Base-by-base conservation (phyloP, 1,140 invertebrate species). In the Zophobas morio region DNA sequence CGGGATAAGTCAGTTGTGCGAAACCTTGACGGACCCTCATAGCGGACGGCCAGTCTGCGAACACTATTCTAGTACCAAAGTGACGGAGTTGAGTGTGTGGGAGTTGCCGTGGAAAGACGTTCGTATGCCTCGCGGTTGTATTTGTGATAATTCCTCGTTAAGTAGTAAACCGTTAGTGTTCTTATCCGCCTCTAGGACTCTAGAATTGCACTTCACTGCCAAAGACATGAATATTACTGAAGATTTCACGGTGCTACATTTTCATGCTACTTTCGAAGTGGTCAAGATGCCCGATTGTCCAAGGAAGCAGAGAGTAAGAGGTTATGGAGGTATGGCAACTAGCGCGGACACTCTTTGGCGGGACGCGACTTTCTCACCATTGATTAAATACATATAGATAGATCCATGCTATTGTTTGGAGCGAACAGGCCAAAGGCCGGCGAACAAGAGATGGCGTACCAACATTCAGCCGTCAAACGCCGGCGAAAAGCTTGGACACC, bases 11-110 rank as follows among this genome's bases (percentile, higher is more conserved):
- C 84, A 89, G n/a, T 84, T 87, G 20, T 96, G 95, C 82, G 87
- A 87, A 5, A 95, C 93, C 1, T 90, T 93, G 42, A 86, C 90
- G 0, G 94, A 96, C 84, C 88, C 91, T 8, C 91, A 95, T 78
- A 94, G 92, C 0, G 86, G 73, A 0, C 72, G 85, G 46, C 88
- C 89, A 1, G 85, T 85, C 42, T 90, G 90, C 78, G 85, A 90
- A 56, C 87, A 90, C 71, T 89, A 90, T 74, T 79, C 86, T 0
- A 88, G 89, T 35, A 87, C 88, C 2, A 87, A 91, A 8, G 86
- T 90, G 6, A 89, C 90, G 0, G 89, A 90, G 76, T 77, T 94
- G 34, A 88, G 87, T 0, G 84, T 94, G 0, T 91, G 88, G 81
- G 93, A 93, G 82, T 88, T 91, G 1, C 92, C 92, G 0, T 93